Evolutionary conservation across 2,797 vertebrate genomes (phyloP), one percentile per base, ranked within the genome.

Genomic region (Holocentrus rufus): DNA sequence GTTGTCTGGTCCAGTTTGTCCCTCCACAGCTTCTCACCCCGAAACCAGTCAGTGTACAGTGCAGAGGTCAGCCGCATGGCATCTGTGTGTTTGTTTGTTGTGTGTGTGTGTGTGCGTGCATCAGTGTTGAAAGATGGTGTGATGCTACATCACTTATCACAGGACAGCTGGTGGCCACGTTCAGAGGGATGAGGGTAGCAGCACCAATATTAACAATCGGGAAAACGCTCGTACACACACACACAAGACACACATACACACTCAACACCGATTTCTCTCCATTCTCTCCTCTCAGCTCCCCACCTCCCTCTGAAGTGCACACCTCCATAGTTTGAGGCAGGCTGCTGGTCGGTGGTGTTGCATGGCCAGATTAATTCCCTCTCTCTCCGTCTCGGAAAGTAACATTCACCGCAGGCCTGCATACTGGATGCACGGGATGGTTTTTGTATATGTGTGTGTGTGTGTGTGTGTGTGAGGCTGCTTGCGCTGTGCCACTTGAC

Each of bases 131-230:
- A 50, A 46, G 72, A 78, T 81, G 67, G 76, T 67, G 59, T 59
- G 62, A 74, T 46, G 79, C 86, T 83, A 70, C 75, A 85, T 85
- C 74, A 83, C 70, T 81, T 81, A 81, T 77, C 75, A 69, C 61
- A 72, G 69, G 84, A 86, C 90, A 90, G 85, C 83, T 89, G 89
- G 75, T 79, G 66, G 72, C 56, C 71, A 66, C 55, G 76, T 79
- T 83, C 69, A 64, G 63, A 65, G 64, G 62, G 54, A 56, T 7
- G 7, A 9, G 9, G 17, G 54, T 27, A 61, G 23, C 52, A 54
- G 54, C 23, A 60, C 9, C 11, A 44, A 44, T 44, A 44, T 3
- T 44, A 44, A 14, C 39, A 44, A 18, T 30, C 34, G 30, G 58
- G 18, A 31, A 34, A 22, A 49, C 25, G 53, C 44, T 25, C 36